Conservation (phyloP, 2,797 vertebrate species). For the Epinephelus coioides region DNA sequence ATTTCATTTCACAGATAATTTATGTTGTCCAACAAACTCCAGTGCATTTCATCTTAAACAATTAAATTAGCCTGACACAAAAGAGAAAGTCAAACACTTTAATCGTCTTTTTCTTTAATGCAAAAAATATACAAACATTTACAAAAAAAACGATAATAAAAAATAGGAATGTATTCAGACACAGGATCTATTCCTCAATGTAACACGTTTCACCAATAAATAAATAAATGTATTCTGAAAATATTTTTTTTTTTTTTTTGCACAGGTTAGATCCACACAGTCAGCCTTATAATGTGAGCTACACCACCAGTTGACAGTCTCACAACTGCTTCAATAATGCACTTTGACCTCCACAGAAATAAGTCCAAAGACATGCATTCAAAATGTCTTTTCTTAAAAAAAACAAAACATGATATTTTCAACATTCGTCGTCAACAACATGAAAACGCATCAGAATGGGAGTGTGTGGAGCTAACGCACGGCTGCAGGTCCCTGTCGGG, state of each 20-base stretch:
- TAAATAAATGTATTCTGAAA: conserved; percentile 97
- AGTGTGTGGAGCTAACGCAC: conserved; percentile 70
- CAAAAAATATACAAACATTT: conserved; percentile 98
- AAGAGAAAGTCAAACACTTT: conserved; percentile 40
- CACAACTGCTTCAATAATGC: conserved; percentile 74
- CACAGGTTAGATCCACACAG: conserved; percentile 89
- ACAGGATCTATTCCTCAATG: conserved; percentile 93
- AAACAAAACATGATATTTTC: conserved; percentile 73
- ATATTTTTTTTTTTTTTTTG: conserved; percentile 75
- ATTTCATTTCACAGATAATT: conserved; percentile 6
- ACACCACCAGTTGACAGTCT: conserved; percentile 83
- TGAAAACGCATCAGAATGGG: conserved; percentile 87
- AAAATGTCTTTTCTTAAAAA: conserved; percentile 11
- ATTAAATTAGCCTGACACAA: not conserved
- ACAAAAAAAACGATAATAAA: conserved; percentile 94
- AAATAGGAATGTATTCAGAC: conserved; percentile 97
- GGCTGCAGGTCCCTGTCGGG: conserved; percentile 83
- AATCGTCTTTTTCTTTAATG: conserved; percentile 94
- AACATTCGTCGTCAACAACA: conserved; percentile 95
- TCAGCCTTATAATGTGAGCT: conserved; percentile 78
- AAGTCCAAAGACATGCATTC: conserved; percentile 89
- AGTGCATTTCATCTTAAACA: not conserved
- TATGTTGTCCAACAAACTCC: not conserved
- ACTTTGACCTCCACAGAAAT: conserved; percentile 87
- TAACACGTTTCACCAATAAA: conserved; percentile 96